Evolutionary conservation across 2,797 vertebrate genomes (phyloP).

Genomic region (Eremophila alpestris): DNA sequence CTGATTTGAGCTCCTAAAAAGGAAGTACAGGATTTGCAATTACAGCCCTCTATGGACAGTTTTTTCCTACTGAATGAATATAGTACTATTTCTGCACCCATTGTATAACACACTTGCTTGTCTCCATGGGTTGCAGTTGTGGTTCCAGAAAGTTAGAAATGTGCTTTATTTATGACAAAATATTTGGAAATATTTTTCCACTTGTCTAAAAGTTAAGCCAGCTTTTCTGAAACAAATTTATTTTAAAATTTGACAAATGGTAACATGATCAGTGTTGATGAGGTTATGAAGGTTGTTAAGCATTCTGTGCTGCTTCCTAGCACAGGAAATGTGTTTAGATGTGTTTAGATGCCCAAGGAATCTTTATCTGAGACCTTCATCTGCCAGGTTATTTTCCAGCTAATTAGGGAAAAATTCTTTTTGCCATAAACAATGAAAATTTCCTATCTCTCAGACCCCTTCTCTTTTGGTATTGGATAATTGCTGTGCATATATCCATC

Average conservation of each 20-base stretch:
- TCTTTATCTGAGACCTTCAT: not conserved
- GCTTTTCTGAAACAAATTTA: not conserved
- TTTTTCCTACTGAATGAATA: not conserved
- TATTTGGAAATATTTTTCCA: not conserved
- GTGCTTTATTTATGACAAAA: not conserved
- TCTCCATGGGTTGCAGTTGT: not conserved
- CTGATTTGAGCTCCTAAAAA: constrained; percentile 41
- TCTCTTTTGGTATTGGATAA: not conserved
- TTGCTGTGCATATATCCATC: fast-evolving
- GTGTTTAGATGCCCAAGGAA: not conserved
- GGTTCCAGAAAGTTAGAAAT: not conserved
- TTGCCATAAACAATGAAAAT: not conserved
- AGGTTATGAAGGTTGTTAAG: not conserved
- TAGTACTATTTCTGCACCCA: not conserved
- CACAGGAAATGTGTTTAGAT: not conserved
- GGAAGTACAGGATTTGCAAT: not conserved
- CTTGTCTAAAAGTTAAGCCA: not conserved
- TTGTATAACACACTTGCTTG: not conserved
- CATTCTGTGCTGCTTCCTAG: not conserved
- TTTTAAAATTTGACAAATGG: not conserved
- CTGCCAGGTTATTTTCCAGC: not conserved
- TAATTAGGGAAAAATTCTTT: fast-evolving
- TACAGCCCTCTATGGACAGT: not conserved
- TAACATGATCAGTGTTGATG: not conserved
- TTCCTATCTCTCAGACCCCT: not conserved